Evolutionary conservation across 2,113 vertebrate species (phyloP), one percentile per base, ranked within the genome.

Genomic region (Scomber japonicus): DNA sequence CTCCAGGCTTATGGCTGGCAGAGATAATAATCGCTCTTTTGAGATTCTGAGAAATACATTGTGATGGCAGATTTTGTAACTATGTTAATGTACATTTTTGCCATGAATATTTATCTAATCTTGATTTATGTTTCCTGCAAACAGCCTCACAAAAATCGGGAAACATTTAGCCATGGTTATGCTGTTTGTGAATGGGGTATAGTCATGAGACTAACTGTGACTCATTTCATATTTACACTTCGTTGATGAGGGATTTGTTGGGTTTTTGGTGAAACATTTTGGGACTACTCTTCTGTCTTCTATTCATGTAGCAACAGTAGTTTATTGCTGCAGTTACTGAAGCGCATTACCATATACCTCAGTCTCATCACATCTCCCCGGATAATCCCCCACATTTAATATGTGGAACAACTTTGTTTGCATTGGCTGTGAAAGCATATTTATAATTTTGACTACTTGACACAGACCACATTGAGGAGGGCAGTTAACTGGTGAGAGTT

Each of bases 141-240:
- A 44, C 45, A 63, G 21, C 35, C 45, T 63, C 9, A 19, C 60
- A 63, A 44, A 56, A 70, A 27, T 56, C 51, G 12, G 11, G 27
- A 27, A 71, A 66, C 35, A 21, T 55, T 65, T 19, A 57, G 45
- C 13, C 40, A 75, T 12, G 11, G 53, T 48, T 19, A 31, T 30
- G 40, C 40, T 31, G 15, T 24, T 44, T 3, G 50, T 54, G 57
- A 75, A 50, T 11, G 27, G 27, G 27, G 19, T 10, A 2, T 35
- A 21, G 45, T 57, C 54, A 75, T 62, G 21, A 69, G 51, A 59
- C 21, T 15, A 40, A 61, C 53, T 65, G 35, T 54, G 31, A 61
- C 19, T 1, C 40, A 7, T 60, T 79, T 53, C 5, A 54, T 11
- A 14, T 49, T 44, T 46, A 35, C 35, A 7, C 35, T 35, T 35